Evolutionary conservation across 2,888 invertebrate genomes (phyloP), one percentile per base, ranked within the genome.

Genomic region (Plagodis dolabraria): DNA sequence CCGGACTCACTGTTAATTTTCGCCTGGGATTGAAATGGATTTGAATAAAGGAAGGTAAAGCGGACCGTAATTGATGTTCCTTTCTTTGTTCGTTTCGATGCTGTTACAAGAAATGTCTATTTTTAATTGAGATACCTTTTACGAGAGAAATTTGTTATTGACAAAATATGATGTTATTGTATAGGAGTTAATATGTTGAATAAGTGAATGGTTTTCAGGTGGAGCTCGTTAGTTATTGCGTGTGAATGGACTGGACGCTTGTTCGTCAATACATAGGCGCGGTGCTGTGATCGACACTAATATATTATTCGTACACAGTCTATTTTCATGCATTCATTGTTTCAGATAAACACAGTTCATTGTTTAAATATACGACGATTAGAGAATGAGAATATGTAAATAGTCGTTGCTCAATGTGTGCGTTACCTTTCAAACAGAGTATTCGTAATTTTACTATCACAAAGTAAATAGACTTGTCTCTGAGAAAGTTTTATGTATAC

Each of bases 221-320:
- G 60, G 53, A 54, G 44, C 62, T 63, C 63, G 60, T 65, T 65
- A 61, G 64, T 69, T 64, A 67, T 59, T 54, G 46, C 65, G 54
- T 58, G 48, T 47, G 61, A 64, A 47, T 56, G 63, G 46, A 64
- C 49, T 56, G 62, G 43, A 47, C 60, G 55, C 36, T 47, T 48
- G 56, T 40, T 46, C 60, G 47, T 11, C 53, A 46, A 36, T 36
- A 9, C 46, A 46, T 35, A 11, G 33, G 9, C 22, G 35, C 36
- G 33, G 8, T 8, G 36, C 43, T 44, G 52, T 70, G 74, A 74
- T 76, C 71, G 70, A 73, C 70, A 57, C 48, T 64, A 59, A 67
- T 69, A 69, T 68, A 70, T 75, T 71, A 72, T 66, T 66, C 63
- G 55, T 43, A 47, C 43, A 48, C 47, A 60, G 63, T 70, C 67